Conservation (phyloP, 1,140 invertebrate genomes). For the Hylaeus volcanicus region DNA sequence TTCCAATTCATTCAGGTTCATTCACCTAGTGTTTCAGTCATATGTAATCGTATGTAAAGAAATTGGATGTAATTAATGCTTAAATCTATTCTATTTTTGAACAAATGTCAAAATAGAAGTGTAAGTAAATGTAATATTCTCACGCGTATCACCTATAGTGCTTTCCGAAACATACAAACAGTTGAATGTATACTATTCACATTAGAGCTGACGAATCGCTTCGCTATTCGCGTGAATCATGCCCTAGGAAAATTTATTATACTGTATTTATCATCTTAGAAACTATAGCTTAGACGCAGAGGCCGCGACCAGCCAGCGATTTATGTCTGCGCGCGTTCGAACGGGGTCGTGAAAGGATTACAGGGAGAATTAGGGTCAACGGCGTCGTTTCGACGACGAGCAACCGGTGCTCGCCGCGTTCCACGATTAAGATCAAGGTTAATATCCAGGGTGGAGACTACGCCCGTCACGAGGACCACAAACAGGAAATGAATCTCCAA, state of each 20-base stretch:
- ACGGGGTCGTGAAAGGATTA: constrained; percentile 50
- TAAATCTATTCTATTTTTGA: too few species aligned
- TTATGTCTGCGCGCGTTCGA: constrained; percentile 48
- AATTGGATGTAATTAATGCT: too few species aligned
- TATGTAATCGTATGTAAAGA: too few species aligned
- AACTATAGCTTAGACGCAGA: constrained; percentile 37
- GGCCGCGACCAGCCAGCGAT: constrained; percentile 21
- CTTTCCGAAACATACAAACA: neutral
- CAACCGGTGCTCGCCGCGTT: constrained; percentile 4
- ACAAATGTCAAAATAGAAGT: too few species aligned
- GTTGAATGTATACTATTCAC: constrained; percentile 62
- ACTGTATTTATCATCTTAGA: constrained; percentile 64
- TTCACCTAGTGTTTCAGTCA: too few species aligned
- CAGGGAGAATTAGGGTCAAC: constrained; percentile 54
- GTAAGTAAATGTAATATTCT: too few species aligned
- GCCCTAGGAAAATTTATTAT: constrained; percentile 68
- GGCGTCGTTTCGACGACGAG: constrained; percentile 37
- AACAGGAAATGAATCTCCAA: neutral
- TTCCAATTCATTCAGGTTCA: too few species aligned
- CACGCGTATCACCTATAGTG: too few species aligned
- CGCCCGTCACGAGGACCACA: neutral
- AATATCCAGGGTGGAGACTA: constrained; percentile 9
- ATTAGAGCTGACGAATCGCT: constrained; percentile 56
- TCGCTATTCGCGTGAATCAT: constrained; percentile 60
- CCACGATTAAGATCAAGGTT: constrained; percentile 42